A percentile compares a stretch with the other conserved stretches of the same genome.
phyloP scores from a whole-genome alignment of 2,888 invertebrate species.

The Actias luna region DNA sequence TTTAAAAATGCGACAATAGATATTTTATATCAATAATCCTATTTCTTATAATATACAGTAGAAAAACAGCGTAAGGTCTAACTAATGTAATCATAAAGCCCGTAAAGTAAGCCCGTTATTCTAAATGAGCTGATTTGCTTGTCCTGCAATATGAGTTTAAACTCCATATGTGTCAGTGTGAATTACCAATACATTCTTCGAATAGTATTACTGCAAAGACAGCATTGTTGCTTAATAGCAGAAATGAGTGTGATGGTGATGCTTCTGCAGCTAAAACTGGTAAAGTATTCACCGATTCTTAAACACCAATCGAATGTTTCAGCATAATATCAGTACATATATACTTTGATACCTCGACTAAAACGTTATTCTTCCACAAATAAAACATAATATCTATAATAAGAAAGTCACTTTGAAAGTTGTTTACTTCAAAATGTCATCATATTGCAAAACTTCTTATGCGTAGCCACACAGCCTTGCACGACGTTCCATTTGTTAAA shows the following conservation, averaged over 20 bases:
- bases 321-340: neutral
- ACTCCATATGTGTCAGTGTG: too few relatives aligned
- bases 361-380: neutral
- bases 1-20: too few relatives aligned
- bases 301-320: neutral
- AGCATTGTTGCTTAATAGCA: too few relatives aligned
- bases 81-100: too few relatives aligned
- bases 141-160: too few relatives aligned
- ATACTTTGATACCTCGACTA: neutral
- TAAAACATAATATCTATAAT: neutral
- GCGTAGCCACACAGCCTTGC: constrained; percentile 38
- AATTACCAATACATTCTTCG: too few relatives aligned
- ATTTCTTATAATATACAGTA: too few relatives aligned
- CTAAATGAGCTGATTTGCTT: too few relatives aligned
- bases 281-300: neutral
- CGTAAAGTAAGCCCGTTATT: too few relatives aligned
- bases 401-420: neutral
- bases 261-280: neutral
- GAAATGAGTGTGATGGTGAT: neutral
- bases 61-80: too few relatives aligned
- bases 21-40: too few relatives aligned
- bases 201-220: too few relatives aligned
- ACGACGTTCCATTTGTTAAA: constrained; percentile 44
- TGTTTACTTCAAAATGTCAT: constrained; percentile 23
- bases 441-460: neutral